Conservation (phyloP, 1,140 invertebrate genomes). For the Saccostrea glomerata region DNA sequence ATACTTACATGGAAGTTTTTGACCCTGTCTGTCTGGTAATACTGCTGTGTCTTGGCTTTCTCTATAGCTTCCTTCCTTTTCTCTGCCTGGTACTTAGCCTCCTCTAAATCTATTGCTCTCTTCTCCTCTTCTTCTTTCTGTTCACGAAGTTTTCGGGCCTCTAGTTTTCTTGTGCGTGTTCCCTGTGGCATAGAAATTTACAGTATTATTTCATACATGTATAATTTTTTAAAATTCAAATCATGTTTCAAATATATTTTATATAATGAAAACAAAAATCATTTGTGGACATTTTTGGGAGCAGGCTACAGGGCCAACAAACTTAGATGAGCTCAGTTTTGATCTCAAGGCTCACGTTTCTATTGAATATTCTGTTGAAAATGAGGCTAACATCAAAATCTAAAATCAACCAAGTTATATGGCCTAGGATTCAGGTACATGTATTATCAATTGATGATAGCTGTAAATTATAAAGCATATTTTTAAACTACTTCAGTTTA, state of each 20-base stretch:
- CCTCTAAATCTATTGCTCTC: conserved; percentile 75
- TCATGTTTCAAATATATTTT: no score
- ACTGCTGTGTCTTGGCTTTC: conserved; percentile 79
- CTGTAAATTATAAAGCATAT: no score
- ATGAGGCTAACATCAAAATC: background rate
- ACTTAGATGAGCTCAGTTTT: no score
- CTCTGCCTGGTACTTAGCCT: conserved; percentile 77
- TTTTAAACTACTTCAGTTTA: no score
- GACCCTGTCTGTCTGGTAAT: conserved; percentile 79
- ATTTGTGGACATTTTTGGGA: no score
- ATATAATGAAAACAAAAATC: no score
- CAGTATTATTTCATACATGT: background rate
- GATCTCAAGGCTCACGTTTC: no score
- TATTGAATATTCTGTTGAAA: no score
- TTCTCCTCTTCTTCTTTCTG: conserved; percentile 77
- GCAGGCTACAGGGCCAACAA: no score
- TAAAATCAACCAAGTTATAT: background rate
- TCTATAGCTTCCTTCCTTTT: conserved; percentile 78
- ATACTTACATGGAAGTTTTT: conserved; percentile 78
- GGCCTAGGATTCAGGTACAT: background rate
- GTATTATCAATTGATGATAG: no score
- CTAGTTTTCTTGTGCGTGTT: conserved; percentile 75
- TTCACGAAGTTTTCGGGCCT: conserved; percentile 75
- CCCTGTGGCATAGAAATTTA: conserved; percentile 67
- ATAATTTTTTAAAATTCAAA: no score